Base-by-base conservation (phyloP, 2,113 vertebrate genomes). In the Cinclus mexicanus region DNA sequence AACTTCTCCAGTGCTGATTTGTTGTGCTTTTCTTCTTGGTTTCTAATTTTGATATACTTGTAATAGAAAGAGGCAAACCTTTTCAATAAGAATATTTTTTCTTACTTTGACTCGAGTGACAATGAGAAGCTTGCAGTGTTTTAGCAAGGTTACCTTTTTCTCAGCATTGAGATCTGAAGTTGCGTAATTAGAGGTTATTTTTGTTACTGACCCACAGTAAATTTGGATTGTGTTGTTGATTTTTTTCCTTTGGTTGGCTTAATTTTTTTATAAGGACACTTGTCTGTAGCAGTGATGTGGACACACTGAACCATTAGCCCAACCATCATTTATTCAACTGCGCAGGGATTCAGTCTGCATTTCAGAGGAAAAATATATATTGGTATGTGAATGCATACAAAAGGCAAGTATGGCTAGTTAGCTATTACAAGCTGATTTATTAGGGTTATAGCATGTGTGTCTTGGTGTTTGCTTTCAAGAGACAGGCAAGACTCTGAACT, bases 1-100 rank as follows among this genome's bases (percentile, higher is more conserved):
- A 56, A 63, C 39, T 77, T 89, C n/a, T 67, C 25, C 9, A 31
- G 23, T 78, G 44, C 20, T 76, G 74, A 50, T 69, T 64, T 80
- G 23, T 65, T 72, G 61, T 50, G 26, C 23, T 80, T 53, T 53
- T 69, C 35, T 69, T 29, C 13, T 65, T 47, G n/a, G 8, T 59
- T 88, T 91, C 39, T 93, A 29, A 37, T 91, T 90, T 77, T 74
- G 31, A 11, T 76, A 22, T 44, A 9, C 80, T 86, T 91, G 9
- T 35, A 71, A 42, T 22, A 64, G 65, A 35, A 69, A 91, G 55
- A 76, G 52, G 70, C 17, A 70, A 87, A 87, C 11, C 3, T 75
- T 75, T 44, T 79, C 25, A 46, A 3, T 33, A 14, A 31, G 49
- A 67, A 31, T 52, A 31, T 2, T 76, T 55, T 70, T 59, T 39